These are phyloP conservation scores for rabbit (Oryctolagus cuniculus) DNA, from an alignment of 2,113 vertebrate genomes.

Conservation along the genomic window DNA sequence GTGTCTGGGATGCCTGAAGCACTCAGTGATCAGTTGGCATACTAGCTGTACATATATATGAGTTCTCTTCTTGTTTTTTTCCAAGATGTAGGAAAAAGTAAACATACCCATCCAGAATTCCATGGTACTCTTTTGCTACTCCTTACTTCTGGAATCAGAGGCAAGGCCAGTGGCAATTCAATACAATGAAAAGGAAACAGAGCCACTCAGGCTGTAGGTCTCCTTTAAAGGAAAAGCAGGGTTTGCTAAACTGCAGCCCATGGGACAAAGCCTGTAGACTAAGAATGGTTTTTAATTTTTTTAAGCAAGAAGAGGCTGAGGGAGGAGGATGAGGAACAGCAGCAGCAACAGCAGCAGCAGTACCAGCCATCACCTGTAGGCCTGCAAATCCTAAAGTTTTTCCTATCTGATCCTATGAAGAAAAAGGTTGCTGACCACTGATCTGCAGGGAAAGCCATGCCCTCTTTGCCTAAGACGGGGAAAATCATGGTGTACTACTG, in stretches of 20 bases:
- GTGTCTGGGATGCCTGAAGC: not conserved
- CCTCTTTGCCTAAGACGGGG: not conserved
- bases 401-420: not conserved
- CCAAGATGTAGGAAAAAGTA: not conserved
- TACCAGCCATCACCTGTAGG: not conserved
- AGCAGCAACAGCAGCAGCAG: not conserved
- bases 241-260: not conserved
- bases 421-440: not conserved
- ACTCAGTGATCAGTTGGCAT: not conserved
- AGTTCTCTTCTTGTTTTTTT: not conserved
- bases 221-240: not conserved
- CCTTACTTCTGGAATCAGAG: not conserved
- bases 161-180: not conserved
- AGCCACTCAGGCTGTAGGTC: not conserved
- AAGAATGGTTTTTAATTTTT: not conserved
- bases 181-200: not conserved
- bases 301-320: not conserved
- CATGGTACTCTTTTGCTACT: not conserved
- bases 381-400: not conserved
- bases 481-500: not conserved
- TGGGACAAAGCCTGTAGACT: not conserved
- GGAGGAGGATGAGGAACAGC: not conserved
- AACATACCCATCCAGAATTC: not conserved
- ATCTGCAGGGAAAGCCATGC: not conserved
- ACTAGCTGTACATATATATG: not conserved